Evolutionary conservation across 2,797 vertebrate species (phyloP).

Genomic region (Knipowitschia caucasica): DNA sequence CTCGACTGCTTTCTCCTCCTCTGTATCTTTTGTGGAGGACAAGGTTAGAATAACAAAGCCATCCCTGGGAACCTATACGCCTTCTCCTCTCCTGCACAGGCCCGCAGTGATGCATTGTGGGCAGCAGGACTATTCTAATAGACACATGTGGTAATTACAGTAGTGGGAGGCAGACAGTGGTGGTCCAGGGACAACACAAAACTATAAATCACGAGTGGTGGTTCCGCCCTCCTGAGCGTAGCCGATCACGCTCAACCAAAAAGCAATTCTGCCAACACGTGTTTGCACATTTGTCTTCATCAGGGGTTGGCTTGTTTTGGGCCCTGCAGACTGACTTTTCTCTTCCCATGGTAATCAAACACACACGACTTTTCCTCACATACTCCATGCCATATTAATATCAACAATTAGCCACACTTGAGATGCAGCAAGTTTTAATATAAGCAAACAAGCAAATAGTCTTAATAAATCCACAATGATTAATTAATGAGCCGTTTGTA

Average conservation of each 20-base stretch:
- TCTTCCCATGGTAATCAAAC: constrained; percentile 72
- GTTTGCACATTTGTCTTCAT: constrained; percentile 86
- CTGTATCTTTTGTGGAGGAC: constrained; percentile 55
- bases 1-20: constrained; percentile 28
- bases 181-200: constrained; percentile 74
- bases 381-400: constrained; percentile 22
- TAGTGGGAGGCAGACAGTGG: constrained; percentile 77
- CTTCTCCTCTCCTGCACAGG: constrained; percentile 24
- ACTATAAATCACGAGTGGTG: constrained; percentile 81
- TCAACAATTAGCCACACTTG: constrained; percentile 36
- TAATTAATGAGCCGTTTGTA: neutral
- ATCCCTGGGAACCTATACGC: constrained; percentile 36
- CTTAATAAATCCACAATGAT: neutral
- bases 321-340: constrained; percentile 59
- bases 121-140: constrained; percentile 75
- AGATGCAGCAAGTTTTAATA: constrained; percentile 8
- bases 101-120: constrained; percentile 67
- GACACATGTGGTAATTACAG: constrained; percentile 79
- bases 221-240: constrained; percentile 77
- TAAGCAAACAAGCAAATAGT: constrained; percentile 8
- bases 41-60: constrained; percentile 65
- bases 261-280: constrained; percentile 83
- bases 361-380: constrained; percentile 40
- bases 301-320: constrained; percentile 76
- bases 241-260: constrained; percentile 78